Evolutionary conservation across 2,888 invertebrate genomes (phyloP), one percentile per base, ranked within the genome.

Genomic region (Andrena minutula): DNA sequence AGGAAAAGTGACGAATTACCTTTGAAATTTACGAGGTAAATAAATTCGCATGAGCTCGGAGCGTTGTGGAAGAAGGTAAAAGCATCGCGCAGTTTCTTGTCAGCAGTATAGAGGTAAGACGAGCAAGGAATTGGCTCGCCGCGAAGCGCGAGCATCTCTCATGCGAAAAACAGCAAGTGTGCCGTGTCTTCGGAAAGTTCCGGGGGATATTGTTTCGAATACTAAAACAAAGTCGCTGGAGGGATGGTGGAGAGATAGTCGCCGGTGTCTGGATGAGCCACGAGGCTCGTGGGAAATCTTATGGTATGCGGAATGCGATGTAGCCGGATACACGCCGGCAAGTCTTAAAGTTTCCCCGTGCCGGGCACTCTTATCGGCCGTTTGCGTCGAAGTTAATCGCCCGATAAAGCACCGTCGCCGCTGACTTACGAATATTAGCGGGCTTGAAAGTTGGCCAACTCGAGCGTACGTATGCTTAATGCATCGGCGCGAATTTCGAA

Each of bases 261-360:
- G 87, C 86, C 88, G 75, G 86, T 12, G 49, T 81, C 78, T 76
- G 88, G 88, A 92, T 93, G 92, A 93, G 87, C 84, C 90, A 93
- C 91, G 89, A 86, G 87, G 87, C 93, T 88, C 92, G 53, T 79
- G 93, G 93, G 93, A 93, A 93, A 93, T 93, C 93, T 93, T 91
- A 92, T 88, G 89, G 84, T 83, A 85, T 82, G 88, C 83, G 82
- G 81, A 86, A 89, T 85, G 84, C 79, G 86, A 85, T 85, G 81
- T 84, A 80, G 69, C 74, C 76, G 69, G 61, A 63, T 64, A 82
- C 70, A 65, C 26, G 35, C 26, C 12, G 16, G 6, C 32, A 30
- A 71, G 75, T 75, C 70, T 84, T 87, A 87, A 89, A 90, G 68
- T 85, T 88, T 78, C 82, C 23, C 82, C 32, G 64, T 72, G 74